Conservation (phyloP, 2,113 vertebrate species). For the Chrysochloris asiatica region DNA sequence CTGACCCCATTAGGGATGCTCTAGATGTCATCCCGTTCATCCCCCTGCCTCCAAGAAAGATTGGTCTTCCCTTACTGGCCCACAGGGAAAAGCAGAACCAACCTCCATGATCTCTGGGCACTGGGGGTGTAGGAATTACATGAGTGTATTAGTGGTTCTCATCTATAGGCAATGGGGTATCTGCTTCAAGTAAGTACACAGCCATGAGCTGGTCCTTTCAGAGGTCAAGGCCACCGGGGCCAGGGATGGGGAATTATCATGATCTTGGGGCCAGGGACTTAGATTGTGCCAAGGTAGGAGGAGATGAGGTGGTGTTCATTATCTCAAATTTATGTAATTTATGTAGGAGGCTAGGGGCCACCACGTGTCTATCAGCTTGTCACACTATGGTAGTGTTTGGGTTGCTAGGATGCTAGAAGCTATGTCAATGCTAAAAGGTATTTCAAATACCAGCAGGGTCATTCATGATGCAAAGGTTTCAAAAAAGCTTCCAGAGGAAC, state of each 20-base stretch:
- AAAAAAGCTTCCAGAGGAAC: background rate
- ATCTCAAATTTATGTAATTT: background rate
- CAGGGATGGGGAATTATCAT: background rate
- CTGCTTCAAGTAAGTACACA: background rate
- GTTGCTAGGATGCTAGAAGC: no score
- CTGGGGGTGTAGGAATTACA: background rate
- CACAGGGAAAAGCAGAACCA: background rate
- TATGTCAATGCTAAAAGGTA: no score
- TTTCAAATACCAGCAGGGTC: background rate
- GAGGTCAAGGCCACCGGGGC: background rate
- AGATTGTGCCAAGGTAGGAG: background rate
- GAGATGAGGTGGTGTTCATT: background rate
- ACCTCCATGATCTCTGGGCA: background rate
- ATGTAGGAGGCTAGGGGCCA: background rate
- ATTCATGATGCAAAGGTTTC: background rate
- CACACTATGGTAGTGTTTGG: background rate
- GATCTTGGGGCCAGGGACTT: background rate
- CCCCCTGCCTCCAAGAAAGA: background rate
- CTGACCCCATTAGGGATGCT: background rate
- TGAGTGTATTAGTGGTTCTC: background rate
- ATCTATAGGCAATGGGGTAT: background rate
- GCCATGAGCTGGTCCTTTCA: background rate
- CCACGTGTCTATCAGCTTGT: background rate
- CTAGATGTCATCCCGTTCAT: background rate
- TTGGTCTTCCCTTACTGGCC: background rate